Conservation (phyloP, 2,888 invertebrate species). For the Amphipyra tragopoginis region DNA sequence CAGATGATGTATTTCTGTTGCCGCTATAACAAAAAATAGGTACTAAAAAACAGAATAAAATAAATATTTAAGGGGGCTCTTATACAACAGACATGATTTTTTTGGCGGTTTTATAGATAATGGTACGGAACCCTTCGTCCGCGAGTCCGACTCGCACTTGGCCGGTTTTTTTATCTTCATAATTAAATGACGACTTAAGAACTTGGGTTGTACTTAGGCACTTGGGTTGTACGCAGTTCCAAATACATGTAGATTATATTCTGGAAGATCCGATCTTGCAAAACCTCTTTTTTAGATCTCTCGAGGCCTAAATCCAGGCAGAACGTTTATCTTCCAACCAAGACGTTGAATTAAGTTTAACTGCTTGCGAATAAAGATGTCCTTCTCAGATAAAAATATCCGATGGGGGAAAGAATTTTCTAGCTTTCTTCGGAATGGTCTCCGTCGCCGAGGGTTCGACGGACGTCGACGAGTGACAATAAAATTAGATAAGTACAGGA, state of each 20-base stretch:
- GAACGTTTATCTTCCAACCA: constrained; percentile 75
- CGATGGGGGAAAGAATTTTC: constrained; percentile 79
- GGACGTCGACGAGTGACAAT: constrained; percentile 85
- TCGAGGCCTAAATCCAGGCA: constrained; percentile 65
- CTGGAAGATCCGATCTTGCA: constrained; percentile 57
- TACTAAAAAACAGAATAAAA: too few relatives aligned
- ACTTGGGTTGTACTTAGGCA: too few relatives aligned
- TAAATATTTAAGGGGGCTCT: too few relatives aligned
- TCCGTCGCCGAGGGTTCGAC: constrained; percentile 77
- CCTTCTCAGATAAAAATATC: constrained; percentile 83
- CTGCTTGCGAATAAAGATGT: constrained; percentile 86
- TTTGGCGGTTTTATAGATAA: too few relatives aligned
- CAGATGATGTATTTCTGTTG: too few relatives aligned
- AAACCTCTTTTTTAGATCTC: constrained; percentile 68
- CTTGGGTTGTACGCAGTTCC: neutral
- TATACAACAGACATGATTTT: too few relatives aligned
- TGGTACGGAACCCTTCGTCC: too few relatives aligned
- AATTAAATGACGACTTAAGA: too few relatives aligned
- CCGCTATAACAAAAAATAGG: too few relatives aligned
- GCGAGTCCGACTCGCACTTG: too few relatives aligned
- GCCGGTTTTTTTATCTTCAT: too few relatives aligned
- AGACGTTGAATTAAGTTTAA: constrained; percentile 85
- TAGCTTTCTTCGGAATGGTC: constrained; percentile 76
- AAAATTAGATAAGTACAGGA: constrained; percentile 89
- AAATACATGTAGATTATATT: constrained; percentile 46